Evolutionary conservation across 1,140 invertebrate species (phyloP).

Genomic region (Pygmarrhopalites habei): DNA sequence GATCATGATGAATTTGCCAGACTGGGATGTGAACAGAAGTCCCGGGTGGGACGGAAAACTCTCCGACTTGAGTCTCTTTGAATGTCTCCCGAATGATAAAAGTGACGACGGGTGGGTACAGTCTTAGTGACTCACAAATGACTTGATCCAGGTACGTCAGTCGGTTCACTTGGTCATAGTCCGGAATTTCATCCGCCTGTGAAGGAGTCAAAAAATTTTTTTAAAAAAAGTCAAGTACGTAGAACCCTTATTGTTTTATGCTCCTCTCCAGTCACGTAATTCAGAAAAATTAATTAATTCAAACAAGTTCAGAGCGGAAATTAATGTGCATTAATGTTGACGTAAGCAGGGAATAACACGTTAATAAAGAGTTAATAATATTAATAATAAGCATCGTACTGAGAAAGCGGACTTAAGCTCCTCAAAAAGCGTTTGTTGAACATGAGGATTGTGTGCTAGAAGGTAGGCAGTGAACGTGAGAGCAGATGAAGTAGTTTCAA

Average conservation of each 20-base stretch:
- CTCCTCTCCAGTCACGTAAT: not conserved
- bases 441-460: constrained; percentile 45
- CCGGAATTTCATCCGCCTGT: constrained; percentile 14
- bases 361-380: too few species aligned
- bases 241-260: not conserved
- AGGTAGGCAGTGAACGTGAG: constrained; percentile 13
- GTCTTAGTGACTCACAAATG: constrained; percentile 22
- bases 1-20: constrained; percentile 47
- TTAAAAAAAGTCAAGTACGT: too few species aligned
- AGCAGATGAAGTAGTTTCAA: constrained; percentile 14
- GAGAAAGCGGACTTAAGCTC: constrained; percentile 20
- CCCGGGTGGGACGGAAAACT: constrained; percentile 29
- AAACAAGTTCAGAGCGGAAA: too few species aligned
- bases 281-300: too few species aligned
- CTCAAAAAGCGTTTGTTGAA: constrained; percentile 28
- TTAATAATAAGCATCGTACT: not conserved
- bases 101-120: constrained; percentile 28
- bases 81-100: constrained; percentile 5
- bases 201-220: not conserved
- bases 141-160: constrained; percentile 31
- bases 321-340: too few species aligned
- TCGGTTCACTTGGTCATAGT: constrained; percentile 21
- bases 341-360: too few species aligned
- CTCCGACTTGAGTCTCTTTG: constrained; percentile 9
- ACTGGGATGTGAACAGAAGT: constrained; percentile 28